Evolutionary conservation across 1,140 invertebrate species (phyloP).

Genomic region (Amphibalanus amphitrite): DNA sequence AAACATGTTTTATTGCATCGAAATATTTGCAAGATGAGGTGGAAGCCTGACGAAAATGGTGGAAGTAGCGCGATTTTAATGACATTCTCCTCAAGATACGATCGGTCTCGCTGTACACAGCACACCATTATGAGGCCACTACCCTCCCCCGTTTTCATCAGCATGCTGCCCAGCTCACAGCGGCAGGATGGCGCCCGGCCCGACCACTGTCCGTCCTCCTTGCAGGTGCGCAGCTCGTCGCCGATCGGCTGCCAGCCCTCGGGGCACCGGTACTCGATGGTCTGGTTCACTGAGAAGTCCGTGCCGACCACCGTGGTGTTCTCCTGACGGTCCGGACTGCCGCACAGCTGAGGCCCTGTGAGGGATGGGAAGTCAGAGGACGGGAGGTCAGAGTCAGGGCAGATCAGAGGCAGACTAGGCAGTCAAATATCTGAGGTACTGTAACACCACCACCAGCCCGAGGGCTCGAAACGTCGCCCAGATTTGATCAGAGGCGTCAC

Average conservation of each 20-base stretch:
- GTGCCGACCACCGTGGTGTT: slow-evolving; percentile 51
- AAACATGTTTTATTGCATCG: too few species aligned
- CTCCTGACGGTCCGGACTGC: slow-evolving; percentile 62
- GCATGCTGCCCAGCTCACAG: too few species aligned
- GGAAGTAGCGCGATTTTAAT: too few species aligned
- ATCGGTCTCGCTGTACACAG: too few species aligned
- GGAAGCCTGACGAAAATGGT: too few species aligned
- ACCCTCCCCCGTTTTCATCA: too few species aligned
- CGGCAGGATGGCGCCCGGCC: too few species aligned
- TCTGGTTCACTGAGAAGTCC: slow-evolving; percentile 40
- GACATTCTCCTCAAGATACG: too few species aligned
- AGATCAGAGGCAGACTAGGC: background rate
- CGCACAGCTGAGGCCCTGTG: slow-evolving; percentile 62
- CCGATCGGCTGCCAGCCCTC: slow-evolving; percentile 66
- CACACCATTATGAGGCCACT: too few species aligned
- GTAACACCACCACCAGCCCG: background rate
- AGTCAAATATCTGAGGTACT: background rate
- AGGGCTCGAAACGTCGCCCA: background rate
- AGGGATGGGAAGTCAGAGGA: slow-evolving; percentile 16
- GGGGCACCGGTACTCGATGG: slow-evolving; percentile 61
- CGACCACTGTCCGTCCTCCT: too few species aligned
- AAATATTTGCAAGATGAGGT: too few species aligned
- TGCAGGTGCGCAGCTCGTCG: slow-evolving; percentile 24
- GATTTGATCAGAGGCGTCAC: too few species aligned
- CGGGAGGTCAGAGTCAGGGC: background rate